Percentiles rank a stretch among this genome's conserved stretches.
These are phyloP conservation scores for Doris montereyensis DNA, from an alignment of 2,888 invertebrate genomes.

Conservation along the genomic window DNA sequence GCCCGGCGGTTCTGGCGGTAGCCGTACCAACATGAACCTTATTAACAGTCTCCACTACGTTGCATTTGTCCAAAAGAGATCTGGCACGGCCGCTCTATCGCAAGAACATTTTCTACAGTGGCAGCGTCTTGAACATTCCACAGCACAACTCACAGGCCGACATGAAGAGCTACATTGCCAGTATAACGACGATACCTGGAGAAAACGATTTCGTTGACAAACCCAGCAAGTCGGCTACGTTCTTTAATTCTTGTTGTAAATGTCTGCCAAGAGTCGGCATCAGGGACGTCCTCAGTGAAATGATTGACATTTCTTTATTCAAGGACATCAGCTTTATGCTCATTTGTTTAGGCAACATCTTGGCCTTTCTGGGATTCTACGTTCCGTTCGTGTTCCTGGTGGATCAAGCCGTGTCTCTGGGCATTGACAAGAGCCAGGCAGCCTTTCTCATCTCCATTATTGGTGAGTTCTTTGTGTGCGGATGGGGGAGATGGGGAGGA, in stretches of 20 bases:
- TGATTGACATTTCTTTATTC: constrained; percentile 91
- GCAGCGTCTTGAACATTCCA: constrained; percentile 90
- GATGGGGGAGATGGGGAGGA: no score
- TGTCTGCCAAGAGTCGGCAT: constrained; percentile 71
- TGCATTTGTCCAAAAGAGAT: constrained; percentile 55
- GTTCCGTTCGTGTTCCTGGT: constrained; percentile 63
- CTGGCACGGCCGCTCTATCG: constrained; percentile 86
- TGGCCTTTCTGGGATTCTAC: constrained; percentile 61
- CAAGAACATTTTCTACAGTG: constrained; percentile 96
- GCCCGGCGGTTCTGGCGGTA: constrained; percentile 28
- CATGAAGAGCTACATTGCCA: constrained; percentile 90
- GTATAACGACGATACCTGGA: constrained; percentile 87
- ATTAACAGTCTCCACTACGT: constrained; percentile 41
- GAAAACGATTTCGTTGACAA: constrained; percentile 48
- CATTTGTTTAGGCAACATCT: constrained; percentile 88
- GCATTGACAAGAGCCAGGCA: constrained; percentile 72
- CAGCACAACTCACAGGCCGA: constrained; percentile 91
- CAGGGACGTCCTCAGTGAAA: constrained; percentile 80
- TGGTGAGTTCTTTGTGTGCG: constrained; percentile 65
- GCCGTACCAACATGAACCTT: constrained; percentile 40
- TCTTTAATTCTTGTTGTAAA: constrained; percentile 23
- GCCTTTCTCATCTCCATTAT: constrained; percentile 72
- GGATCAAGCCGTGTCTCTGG: constrained; percentile 47
- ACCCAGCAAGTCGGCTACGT: constrained; percentile 25
- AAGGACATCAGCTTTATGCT: constrained; percentile 92